These are phyloP conservation scores for Trichoplusia ni DNA, from an alignment of 1,140 invertebrate genomes.

Conservation along the genomic window DNA sequence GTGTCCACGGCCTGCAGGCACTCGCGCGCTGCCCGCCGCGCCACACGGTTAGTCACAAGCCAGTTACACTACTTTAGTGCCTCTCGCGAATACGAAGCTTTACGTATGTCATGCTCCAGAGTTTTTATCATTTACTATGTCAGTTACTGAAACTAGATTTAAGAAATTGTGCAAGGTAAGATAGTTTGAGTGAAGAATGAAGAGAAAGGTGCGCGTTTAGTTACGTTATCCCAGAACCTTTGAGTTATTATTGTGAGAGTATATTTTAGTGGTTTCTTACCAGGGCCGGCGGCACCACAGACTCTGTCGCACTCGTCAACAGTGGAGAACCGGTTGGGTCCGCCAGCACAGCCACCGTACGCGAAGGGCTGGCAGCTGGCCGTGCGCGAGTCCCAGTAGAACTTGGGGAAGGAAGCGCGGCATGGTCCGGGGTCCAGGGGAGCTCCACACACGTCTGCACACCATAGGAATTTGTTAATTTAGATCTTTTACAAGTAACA, in stretches of 20 bases:
- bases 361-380: slow-evolving; percentile 85
- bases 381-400: slow-evolving; percentile 84
- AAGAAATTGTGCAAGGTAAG: background rate
- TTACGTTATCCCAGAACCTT: background rate
- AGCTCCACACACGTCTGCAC: slow-evolving; percentile 87
- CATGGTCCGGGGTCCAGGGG: slow-evolving; percentile 87
- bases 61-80: slow-evolving; percentile 16
- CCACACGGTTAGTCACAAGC: slow-evolving; percentile 41
- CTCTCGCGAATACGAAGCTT: background rate
- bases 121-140: too few species aligned
- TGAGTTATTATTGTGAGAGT: background rate
- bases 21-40: slow-evolving; percentile 35
- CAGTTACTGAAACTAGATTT: too few species aligned
- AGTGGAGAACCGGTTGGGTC: slow-evolving; percentile 86
- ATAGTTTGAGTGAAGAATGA: background rate
- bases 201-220: background rate
- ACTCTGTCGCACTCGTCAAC: slow-evolving; percentile 59
- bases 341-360: slow-evolving; percentile 92
- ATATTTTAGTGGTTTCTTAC: slow-evolving; percentile 34
- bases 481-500: too few species aligned
- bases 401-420: slow-evolving; percentile 83
- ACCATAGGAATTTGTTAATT: too few species aligned
- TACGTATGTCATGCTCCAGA: background rate
- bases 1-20: slow-evolving; percentile 52
- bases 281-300: slow-evolving; percentile 52